Conservation (phyloP, 2,888 invertebrate genomes). For the Microctonus aethiopoides region DNA sequence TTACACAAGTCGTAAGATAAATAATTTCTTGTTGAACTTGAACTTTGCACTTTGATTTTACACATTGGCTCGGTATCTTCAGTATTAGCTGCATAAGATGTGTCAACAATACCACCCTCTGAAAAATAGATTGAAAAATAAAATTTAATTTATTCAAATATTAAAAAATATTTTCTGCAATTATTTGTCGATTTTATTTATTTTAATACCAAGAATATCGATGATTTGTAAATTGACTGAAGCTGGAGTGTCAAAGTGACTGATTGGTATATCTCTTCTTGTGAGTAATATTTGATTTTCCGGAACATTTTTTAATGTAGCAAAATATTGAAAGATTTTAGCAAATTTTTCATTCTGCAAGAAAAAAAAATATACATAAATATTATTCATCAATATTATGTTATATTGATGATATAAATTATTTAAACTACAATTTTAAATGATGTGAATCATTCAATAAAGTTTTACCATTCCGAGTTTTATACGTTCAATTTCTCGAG, state of each 20-base stretch:
- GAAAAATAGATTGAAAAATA: conserved; percentile 25
- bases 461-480: conserved; percentile 47
- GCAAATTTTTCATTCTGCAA: conserved; percentile 55
- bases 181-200: neutral
- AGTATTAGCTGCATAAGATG: conserved; percentile 31
- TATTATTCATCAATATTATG: neutral
- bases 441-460: neutral
- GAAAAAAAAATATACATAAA: neutral
- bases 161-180: neutral
- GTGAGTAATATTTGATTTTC: conserved; percentile 53
- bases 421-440: too few relatives aligned
- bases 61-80: conserved; percentile 40
- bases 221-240: conserved; percentile 54
- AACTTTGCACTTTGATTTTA: conserved; percentile 57
- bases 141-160: neutral
- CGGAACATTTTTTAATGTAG: conserved; percentile 53
- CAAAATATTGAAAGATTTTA: conserved; percentile 55
- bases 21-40: conserved; percentile 45
- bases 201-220: conserved; percentile 56
- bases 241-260: conserved; percentile 53
- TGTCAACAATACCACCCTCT: conserved; percentile 56
- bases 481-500: conserved; percentile 50
- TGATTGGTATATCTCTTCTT: conserved; percentile 48
- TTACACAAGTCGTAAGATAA: conserved; percentile 46
- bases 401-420: too few relatives aligned